A percentile compares a stretch with the other conserved stretches of the same genome.
Evolutionary conservation across 2,888 invertebrate species (phyloP).

Genomic region (Alloplasta piceator): DNA sequence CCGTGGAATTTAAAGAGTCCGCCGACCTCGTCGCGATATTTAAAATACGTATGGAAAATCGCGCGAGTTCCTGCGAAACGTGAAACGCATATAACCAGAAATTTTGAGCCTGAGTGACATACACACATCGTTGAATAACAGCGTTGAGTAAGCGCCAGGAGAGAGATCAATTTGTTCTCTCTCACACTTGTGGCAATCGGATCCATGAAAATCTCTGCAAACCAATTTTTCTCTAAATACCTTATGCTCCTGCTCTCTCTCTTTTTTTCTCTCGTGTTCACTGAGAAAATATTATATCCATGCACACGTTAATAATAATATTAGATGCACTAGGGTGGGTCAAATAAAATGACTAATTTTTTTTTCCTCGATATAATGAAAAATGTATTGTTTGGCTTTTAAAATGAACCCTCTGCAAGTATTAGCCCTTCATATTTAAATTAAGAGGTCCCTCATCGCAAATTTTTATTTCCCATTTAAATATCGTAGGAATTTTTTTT

Average conservation of each 20-base stretch:
- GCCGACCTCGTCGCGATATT: not conserved
- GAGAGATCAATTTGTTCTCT: not conserved
- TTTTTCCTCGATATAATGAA: no score
- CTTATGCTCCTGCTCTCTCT: not conserved
- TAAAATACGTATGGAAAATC: constrained; percentile 8
- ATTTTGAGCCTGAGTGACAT: constrained; percentile 55
- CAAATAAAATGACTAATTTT: no score
- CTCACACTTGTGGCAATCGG: not conserved
- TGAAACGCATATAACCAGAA: constrained; percentile 20
- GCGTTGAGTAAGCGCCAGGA: constrained; percentile 52
- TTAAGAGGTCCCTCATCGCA: no score
- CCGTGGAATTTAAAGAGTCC: not conserved
- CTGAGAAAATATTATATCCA: constrained; percentile 30
- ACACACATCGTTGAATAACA: constrained; percentile 67
- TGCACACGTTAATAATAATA: no score
- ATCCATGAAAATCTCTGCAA: no score
- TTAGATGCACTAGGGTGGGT: no score
- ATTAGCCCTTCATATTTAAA: no score
- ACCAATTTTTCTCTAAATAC: no score
- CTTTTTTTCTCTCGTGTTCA: constrained; percentile 11
- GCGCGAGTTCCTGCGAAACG: constrained; percentile 49
- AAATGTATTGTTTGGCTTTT: no score
- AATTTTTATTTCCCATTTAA: no score
- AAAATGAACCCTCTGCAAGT: no score
- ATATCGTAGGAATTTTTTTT: no score